phyloP scores from a whole-genome alignment of 2,113 vertebrate species.

The Dicerorhinus sumatrensis region DNA sequence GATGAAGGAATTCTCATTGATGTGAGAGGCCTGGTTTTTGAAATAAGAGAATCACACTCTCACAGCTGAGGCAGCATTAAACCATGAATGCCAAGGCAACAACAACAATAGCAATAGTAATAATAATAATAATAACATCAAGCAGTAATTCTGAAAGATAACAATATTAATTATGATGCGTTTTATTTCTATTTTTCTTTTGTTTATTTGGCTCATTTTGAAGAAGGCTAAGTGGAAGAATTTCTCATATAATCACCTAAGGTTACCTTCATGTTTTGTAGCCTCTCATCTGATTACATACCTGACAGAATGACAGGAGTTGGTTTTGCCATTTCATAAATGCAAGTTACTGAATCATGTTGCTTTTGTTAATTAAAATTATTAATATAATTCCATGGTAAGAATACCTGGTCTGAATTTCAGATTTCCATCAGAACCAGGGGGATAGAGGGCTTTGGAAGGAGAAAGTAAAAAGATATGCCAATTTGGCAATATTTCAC shows the following conservation, averaged over 20 bases:
- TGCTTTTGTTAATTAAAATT: conserved; percentile 4
- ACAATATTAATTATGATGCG: not conserved
- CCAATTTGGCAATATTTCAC: not conserved
- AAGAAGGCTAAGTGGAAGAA: not conserved
- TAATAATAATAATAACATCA: not conserved
- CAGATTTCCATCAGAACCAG: not conserved
- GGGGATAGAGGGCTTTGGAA: not conserved
- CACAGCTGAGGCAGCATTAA: not conserved
- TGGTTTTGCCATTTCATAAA: conserved; percentile 29
- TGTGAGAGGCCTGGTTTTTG: not conserved
- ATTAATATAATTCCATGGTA: conserved; percentile 18
- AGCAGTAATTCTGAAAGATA: not conserved
- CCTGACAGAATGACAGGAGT: not conserved
- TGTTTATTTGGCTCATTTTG: not conserved
- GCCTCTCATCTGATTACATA: not conserved
- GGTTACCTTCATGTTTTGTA: not conserved
- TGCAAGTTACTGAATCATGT: not conserved
- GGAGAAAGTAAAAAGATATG: not conserved
- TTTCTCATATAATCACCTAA: not conserved
- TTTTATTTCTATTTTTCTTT: not conserved
- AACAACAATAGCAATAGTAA: not conserved
- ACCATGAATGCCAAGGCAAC: not conserved
- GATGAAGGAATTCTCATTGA: not conserved
- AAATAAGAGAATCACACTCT: not conserved
- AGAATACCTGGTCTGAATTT: conserved; percentile 34